Conservation (phyloP, 23 tunicate species). For the Corella eumyota region DNA sequence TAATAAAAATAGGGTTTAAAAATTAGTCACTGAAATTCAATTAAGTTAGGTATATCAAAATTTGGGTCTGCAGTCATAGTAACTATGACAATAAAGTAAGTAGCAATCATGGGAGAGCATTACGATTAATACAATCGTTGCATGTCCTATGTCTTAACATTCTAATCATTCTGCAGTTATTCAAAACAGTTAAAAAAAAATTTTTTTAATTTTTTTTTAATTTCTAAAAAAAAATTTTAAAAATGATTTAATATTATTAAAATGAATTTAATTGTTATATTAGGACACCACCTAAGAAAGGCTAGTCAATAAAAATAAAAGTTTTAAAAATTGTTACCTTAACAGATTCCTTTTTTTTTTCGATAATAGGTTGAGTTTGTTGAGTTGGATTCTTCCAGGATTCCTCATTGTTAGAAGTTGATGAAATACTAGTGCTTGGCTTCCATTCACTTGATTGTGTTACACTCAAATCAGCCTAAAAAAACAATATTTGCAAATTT, state of each 20-base stretch:
- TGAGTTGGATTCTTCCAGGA: constrained; percentile 19
- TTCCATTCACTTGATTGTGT: constrained; percentile 56
- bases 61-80: constrained; percentile 29
- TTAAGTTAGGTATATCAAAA: background rate
- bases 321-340: background rate
- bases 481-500: too few species aligned
- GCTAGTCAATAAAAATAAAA: background rate
- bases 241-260: too few species aligned
- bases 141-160: background rate
- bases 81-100: constrained; percentile 34
- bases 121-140: constrained; percentile 1
- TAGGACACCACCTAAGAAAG: too few species aligned
- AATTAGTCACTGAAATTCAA: background rate
- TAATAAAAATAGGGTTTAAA: background rate
- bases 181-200: too few species aligned
- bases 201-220: too few species aligned
- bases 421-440: constrained; percentile 11
- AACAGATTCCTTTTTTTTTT: constrained; percentile 1
- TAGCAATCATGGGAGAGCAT: constrained; percentile 1
- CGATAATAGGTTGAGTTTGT: constrained; percentile 12
- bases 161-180: constrained; percentile 12
- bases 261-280: too few species aligned
- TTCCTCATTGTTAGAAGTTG: constrained; percentile 20
- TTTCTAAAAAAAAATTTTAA: too few species aligned
- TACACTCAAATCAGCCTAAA: constrained; percentile 13